Evolutionary conservation across 2,888 invertebrate genomes (phyloP).

Genomic region (Syritta pipiens): DNA sequence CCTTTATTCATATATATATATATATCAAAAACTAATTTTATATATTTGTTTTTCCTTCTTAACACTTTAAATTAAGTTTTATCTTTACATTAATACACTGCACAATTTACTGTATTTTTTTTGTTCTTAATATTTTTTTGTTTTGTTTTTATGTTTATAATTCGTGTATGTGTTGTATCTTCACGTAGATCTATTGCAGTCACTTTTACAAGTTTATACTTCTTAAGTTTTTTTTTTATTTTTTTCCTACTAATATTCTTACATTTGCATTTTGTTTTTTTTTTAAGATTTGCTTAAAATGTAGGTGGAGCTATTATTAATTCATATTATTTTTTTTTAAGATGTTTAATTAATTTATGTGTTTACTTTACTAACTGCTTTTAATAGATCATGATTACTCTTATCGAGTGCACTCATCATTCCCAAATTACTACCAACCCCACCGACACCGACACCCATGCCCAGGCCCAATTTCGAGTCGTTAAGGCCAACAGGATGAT

Average conservation of each 20-base stretch:
- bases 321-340: slow-evolving; percentile 49
- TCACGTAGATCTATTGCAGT: slow-evolving; percentile 60
- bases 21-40: slow-evolving; percentile 64
- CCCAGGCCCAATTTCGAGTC: slow-evolving; percentile 79
- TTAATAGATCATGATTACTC: slow-evolving; percentile 79
- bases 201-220: slow-evolving; percentile 46
- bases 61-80: slow-evolving; percentile 59
- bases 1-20: slow-evolving; percentile 33
- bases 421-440: slow-evolving; percentile 78
- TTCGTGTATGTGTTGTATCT: too few relatives aligned
- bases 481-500: slow-evolving; percentile 79
- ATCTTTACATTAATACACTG: slow-evolving; percentile 63
- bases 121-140: slow-evolving; percentile 10
- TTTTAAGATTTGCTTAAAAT: slow-evolving; percentile 51
- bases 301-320: slow-evolving; percentile 68
- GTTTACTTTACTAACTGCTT: slow-evolving; percentile 80
- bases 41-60: slow-evolving; percentile 35
- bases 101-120: slow-evolving; percentile 49
- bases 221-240: slow-evolving; percentile 6
- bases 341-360: slow-evolving; percentile 76
- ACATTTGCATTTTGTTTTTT: slow-evolving; percentile 52
- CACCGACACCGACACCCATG: slow-evolving; percentile 77
- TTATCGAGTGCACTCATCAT: slow-evolving; percentile 80
- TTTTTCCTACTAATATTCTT: slow-evolving; percentile 46
- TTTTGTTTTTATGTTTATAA: slow-evolving; percentile 3